phyloP scores from a whole-genome alignment of 2,888 invertebrate genomes.

The Callyntrura sp. region DNA sequence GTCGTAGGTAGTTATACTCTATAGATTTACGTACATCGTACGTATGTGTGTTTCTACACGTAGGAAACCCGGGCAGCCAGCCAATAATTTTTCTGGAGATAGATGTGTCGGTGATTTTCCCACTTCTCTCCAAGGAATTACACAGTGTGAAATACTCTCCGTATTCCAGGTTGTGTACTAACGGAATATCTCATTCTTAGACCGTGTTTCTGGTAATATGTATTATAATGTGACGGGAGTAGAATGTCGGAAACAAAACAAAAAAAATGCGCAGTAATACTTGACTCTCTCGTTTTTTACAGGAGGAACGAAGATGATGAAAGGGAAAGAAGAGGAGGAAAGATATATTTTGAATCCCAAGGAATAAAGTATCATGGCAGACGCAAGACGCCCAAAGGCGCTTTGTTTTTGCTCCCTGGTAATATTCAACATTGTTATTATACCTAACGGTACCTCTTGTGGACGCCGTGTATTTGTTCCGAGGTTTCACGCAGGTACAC shows the following conservation, averaged over 20 bases:
- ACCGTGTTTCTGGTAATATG: too few relatives aligned
- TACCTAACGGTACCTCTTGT: too few relatives aligned
- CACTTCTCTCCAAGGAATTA: constrained; percentile 76
- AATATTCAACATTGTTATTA: too few relatives aligned
- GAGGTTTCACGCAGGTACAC: too few relatives aligned
- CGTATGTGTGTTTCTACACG: too few relatives aligned
- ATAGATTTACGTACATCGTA: background rate
- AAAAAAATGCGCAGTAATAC: constrained; percentile 56
- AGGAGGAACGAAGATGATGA: constrained; percentile 44
- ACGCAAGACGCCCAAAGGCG: too few relatives aligned
- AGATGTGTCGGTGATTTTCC: constrained; percentile 76
- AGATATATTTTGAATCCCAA: constrained; percentile 52
- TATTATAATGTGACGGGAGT: constrained; percentile 16
- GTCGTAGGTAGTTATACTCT: background rate
- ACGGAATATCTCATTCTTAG: too few relatives aligned
- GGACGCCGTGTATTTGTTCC: too few relatives aligned
- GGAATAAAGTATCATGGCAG: constrained; percentile 61
- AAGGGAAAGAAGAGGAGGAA: constrained; percentile 60
- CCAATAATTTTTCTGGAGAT: constrained; percentile 77
- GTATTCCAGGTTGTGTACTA: constrained; percentile 22
- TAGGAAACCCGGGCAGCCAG: constrained; percentile 74
- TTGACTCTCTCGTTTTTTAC: constrained; percentile 1
- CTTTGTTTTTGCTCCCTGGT: too few relatives aligned
- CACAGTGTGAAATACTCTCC: constrained; percentile 52
- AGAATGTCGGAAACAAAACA: constrained; percentile 63